phyloP scores from a whole-genome alignment of 2,888 invertebrate species.

The Onchidella celtica region DNA sequence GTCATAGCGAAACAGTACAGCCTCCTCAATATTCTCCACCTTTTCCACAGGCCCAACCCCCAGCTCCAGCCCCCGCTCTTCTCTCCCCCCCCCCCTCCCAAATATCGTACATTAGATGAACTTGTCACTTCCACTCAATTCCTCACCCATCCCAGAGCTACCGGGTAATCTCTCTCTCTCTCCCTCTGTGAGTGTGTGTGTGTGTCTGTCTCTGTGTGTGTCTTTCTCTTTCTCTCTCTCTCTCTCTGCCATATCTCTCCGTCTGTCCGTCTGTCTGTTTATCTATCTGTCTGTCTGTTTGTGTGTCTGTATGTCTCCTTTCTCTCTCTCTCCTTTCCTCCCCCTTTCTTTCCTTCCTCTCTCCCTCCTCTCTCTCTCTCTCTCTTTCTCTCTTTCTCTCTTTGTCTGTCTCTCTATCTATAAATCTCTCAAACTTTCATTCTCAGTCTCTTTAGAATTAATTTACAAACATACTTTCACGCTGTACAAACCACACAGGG shows the following conservation, averaged over 20 bases:
- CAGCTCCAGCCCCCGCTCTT: too few relatives aligned
- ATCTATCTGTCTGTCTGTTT: neutral
- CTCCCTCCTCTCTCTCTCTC: neutral
- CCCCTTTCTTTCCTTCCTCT: constrained; percentile 7
- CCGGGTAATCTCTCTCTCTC: too few relatives aligned
- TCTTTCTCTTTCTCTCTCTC: constrained; percentile 24
- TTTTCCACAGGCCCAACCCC: too few relatives aligned
- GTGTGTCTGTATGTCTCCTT: neutral
- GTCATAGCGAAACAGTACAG: too few relatives aligned
- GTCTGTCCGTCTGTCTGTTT: neutral
- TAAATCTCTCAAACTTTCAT: neutral
- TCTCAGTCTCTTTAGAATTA: neutral
- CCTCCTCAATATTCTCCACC: too few relatives aligned
- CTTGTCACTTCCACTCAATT: too few relatives aligned
- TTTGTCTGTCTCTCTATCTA: neutral
- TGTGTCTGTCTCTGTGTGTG: constrained; percentile 6
- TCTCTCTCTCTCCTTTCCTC: neutral
- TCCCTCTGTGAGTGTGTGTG: too few relatives aligned
- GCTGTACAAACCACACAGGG: too few relatives aligned
- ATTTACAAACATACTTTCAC: too few relatives aligned
- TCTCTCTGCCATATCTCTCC: neutral
- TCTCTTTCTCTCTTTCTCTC: constrained; percentile 23
- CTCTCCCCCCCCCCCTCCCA: too few relatives aligned
- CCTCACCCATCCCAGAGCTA: too few relatives aligned
- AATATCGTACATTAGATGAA: too few relatives aligned